These are phyloP conservation scores for Ataeniobius toweri DNA, from an alignment of 2,797 vertebrate genomes.

Conservation along the genomic window DNA sequence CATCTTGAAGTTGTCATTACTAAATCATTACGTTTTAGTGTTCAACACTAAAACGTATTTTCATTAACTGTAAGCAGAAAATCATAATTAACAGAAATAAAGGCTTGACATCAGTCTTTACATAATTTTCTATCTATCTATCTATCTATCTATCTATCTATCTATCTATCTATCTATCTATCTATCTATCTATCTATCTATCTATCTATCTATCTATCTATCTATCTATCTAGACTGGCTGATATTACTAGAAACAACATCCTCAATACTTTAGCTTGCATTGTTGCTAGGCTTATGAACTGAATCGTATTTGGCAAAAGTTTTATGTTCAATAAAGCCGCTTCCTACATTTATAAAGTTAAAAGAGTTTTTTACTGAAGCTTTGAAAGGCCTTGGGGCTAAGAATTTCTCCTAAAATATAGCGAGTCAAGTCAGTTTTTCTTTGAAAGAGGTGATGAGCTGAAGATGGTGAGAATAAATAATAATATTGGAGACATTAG, in stretches of 20 bases:
- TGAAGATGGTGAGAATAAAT: conserved; percentile 27
- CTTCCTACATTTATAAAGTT: conserved; percentile 21
- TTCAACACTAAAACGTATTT: background rate
- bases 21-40: too few relatives aligned
- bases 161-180: too few relatives aligned
- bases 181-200: too few relatives aligned
- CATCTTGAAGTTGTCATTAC: too few relatives aligned
- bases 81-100: background rate
- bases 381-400: conserved; percentile 55
- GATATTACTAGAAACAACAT: background rate
- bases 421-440: conserved; percentile 52
- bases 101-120: background rate
- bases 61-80: background rate
- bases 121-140: background rate
- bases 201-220: background rate
- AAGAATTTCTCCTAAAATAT: conserved; percentile 55
- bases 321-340: conserved; percentile 43
- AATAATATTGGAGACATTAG: conserved; percentile 58
- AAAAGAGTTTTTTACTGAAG: conserved; percentile 43
- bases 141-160: background rate
- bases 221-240: background rate
- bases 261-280: background rate
- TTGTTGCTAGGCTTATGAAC: conserved; percentile 40
- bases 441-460: conserved; percentile 59
- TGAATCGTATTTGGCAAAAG: conserved; percentile 46